These are phyloP conservation scores for Lissonota sp. DNA, from an alignment of 2,888 invertebrate genomes.

Conservation along the genomic window DNA sequence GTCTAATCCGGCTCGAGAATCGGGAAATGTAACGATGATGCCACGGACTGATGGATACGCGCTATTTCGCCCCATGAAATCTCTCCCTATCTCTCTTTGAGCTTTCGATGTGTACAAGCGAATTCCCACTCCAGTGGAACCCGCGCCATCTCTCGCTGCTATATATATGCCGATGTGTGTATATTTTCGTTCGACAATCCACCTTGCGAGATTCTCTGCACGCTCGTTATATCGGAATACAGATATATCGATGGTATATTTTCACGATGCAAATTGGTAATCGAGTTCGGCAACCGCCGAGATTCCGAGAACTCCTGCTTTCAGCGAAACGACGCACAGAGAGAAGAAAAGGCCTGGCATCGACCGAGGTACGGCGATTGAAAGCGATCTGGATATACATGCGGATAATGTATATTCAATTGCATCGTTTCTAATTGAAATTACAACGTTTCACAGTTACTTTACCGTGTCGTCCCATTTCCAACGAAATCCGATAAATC, in stretches of 20 bases:
- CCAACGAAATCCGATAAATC: constrained; percentile 55
- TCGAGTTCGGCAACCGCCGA: constrained; percentile 64
- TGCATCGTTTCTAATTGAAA: constrained; percentile 58
- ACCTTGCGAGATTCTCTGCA: too few species aligned
- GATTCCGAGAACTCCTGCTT: too few species aligned
- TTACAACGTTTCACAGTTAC: constrained; percentile 34
- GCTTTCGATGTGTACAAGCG: too few species aligned
- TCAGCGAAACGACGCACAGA: too few species aligned
- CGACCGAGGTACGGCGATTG: too few species aligned
- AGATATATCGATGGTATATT: constrained; percentile 11
- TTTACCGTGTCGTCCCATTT: constrained; percentile 22
- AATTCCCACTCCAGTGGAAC: too few species aligned
- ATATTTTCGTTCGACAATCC: too few species aligned
- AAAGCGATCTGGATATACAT: background rate
- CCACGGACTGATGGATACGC: constrained; percentile 58
- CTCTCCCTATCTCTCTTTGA: constrained; percentile 1
- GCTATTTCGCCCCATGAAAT: constrained; percentile 49
- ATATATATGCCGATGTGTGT: too few species aligned
- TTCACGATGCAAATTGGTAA: constrained; percentile 73
- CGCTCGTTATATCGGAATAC: too few species aligned
- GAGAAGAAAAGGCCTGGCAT: too few species aligned
- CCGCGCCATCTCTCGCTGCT: too few species aligned
- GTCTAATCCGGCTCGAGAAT: constrained; percentile 72
- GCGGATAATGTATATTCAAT: constrained; percentile 31
- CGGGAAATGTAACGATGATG: constrained; percentile 51